phyloP scores from a whole-genome alignment of 1,140 invertebrate genomes.

The Drosophila nannoptera region DNA sequence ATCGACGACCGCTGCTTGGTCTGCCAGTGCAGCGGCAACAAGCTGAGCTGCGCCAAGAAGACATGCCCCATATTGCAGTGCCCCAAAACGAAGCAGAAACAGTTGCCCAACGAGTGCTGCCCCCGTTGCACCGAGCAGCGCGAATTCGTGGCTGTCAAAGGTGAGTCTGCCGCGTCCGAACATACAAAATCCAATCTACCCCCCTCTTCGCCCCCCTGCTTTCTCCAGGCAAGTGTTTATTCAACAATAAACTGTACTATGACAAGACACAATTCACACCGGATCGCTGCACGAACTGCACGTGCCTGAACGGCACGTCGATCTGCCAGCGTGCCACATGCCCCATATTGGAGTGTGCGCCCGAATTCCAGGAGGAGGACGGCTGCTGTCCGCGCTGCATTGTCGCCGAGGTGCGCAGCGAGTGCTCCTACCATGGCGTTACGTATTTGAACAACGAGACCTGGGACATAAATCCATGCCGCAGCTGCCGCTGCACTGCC shows the following conservation, averaged over 20 bases:
- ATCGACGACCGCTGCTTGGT: conserved; percentile 92
- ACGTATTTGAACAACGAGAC: conserved; percentile 88
- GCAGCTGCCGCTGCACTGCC: conserved; percentile 88
- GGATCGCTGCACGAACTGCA: conserved; percentile 91
- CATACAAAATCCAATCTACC: background rate
- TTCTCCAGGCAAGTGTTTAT: conserved; percentile 82
- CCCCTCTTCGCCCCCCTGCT: conserved; percentile 15
- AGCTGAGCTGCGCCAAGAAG: conserved; percentile 88
- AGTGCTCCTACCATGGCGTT: conserved; percentile 83
- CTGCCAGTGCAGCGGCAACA: conserved; percentile 88
- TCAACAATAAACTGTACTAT: conserved; percentile 82
- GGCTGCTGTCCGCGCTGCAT: conserved; percentile 89
- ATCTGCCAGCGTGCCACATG: conserved; percentile 89
- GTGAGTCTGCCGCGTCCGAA: conserved; percentile 70
- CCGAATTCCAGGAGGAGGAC: conserved; percentile 84
- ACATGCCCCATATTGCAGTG: conserved; percentile 92
- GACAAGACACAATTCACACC: conserved; percentile 79
- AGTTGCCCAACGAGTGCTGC: conserved; percentile 89
- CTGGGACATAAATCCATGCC: conserved; percentile 92
- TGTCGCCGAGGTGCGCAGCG: conserved; percentile 82
- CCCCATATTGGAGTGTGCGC: conserved; percentile 88
- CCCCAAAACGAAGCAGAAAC: conserved; percentile 83
- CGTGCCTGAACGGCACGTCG: conserved; percentile 87
- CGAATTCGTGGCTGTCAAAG: conserved; percentile 80
- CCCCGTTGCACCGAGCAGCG: conserved; percentile 86